A percentile compares a stretch with the other conserved stretches of the same genome.
Evolutionary conservation across 1,140 invertebrate species (phyloP).

Genomic region (Drosophila leontia): DNA sequence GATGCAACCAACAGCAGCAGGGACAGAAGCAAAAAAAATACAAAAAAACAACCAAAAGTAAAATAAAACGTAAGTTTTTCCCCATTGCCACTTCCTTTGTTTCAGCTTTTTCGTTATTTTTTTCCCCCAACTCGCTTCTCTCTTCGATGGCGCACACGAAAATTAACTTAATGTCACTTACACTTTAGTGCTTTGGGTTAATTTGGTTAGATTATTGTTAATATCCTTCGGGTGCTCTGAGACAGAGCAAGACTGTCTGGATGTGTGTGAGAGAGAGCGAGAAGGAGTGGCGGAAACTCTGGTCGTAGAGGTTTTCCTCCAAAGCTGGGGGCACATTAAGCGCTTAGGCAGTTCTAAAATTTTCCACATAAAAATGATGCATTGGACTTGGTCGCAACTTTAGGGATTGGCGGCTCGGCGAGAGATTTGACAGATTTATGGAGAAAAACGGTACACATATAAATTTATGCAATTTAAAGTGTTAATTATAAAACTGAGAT

Average conservation of each 20-base stretch:
- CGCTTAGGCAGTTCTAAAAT: conserved; percentile 71
- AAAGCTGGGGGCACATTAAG: conserved; percentile 61
- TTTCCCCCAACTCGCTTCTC: conserved; percentile 41
- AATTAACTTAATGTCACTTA: conserved; percentile 84
- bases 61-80: conserved; percentile 65
- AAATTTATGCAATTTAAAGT: neutral
- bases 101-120: conserved; percentile 28
- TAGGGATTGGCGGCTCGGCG: conserved; percentile 47
- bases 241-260: conserved; percentile 4
- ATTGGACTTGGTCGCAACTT: conserved; percentile 56
- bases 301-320: conserved; percentile 8
- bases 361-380: conserved; percentile 77
- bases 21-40: conserved; percentile 18
- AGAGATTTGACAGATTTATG: conserved; percentile 32
- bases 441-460: no score
- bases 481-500: neutral
- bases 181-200: conserved; percentile 84
- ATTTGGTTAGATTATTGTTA: conserved; percentile 84
- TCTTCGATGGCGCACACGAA: conserved; percentile 69
- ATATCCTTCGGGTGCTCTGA: conserved; percentile 78
- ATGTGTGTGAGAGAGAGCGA: neutral
- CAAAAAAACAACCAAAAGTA: conserved; percentile 29
- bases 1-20: conserved; percentile 59
- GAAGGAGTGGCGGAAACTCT: conserved; percentile 15
- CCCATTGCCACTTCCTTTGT: conserved; percentile 44